Evolutionary conservation across 2,797 vertebrate species (phyloP), one percentile per base, ranked within the genome.

Genomic region (Sebastolobus alascanus): DNA sequence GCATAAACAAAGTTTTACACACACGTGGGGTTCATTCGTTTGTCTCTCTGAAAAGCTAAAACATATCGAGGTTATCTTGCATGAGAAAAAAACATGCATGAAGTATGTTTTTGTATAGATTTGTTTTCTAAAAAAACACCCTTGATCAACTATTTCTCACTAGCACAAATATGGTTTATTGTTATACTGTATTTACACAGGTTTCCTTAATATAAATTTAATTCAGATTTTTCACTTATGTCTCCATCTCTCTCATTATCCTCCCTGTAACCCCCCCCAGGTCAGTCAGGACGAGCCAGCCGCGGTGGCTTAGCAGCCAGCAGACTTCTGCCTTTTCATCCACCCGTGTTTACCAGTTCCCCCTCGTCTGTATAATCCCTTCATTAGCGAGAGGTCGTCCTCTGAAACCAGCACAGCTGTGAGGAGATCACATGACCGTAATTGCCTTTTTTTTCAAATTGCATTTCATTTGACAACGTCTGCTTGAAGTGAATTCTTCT

Each of bases 361-460:
- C 22, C 11, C 18, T 63, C 56, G n/a, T 35, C 38, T 68, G n/a
- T 68, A 13, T 50, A 68, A 60, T 68, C 55, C 40, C 43, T 66
- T 76, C 65, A 59, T 68, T 60, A 60, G 65, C 40, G 7, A 61
- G 56, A n/a, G 65, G 7, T 38, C 8, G 3, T 54, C 33, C 50
- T 29, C 43, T 61, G 33, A 68, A 61, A 52, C 29, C 55, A 58
- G 37, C 65, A 37, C 35, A 37, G 35, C 35, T 37, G 35, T 37
- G 35, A 61, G 18, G 22, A 58, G 37, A 75, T 61, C 43, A 63
- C 40, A 38, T 7, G 18, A 13, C 18, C 1, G 33, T 25, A 64
- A 70, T 25, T 55, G 46, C 25, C 43, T 63, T 38, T 22, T 69
- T n/a, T n/a, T n/a, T n/a, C n/a, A 54, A 77, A 63, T 37, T 37